A percentile compares a stretch with the other conserved stretches of the same genome.
Evolutionary conservation across 1,140 invertebrate genomes (phyloP).

Genomic region (Harpegnathos saltator): DNA sequence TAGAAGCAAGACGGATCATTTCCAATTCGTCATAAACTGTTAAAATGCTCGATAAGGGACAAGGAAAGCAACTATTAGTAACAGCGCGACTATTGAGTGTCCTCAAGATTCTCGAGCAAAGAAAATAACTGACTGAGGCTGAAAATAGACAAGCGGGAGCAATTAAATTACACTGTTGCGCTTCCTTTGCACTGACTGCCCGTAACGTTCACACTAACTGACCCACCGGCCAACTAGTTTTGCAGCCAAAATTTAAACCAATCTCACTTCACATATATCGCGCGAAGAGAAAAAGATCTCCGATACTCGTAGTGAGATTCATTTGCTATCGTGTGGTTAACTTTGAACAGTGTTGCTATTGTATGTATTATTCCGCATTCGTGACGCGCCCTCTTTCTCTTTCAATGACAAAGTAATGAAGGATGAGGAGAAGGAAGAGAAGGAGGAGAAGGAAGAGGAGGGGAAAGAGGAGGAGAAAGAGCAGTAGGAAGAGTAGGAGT

Average conservation of each 20-base stretch:
- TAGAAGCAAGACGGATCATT: conserved; percentile 1
- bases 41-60: background rate
- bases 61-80: background rate
- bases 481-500: too few species aligned
- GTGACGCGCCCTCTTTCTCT: conserved; percentile 22
- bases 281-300: conserved; percentile 19
- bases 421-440: too few species aligned
- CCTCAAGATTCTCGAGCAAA: background rate
- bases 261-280: background rate
- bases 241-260: conserved; percentile 54
- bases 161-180: conserved; percentile 38
- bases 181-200: too few species aligned
- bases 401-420: too few species aligned
- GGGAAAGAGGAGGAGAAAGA: too few species aligned
- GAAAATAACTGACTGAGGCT: background rate
- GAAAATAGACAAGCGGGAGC: conserved; percentile 32
- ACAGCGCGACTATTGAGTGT: background rate
- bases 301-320: conserved; percentile 19
- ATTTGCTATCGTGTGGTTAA: conserved; percentile 48
- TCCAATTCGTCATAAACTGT: conserved; percentile 5
- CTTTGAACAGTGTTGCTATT: conserved; percentile 54
- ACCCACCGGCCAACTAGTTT: background rate
- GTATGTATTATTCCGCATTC: conserved; percentile 42
- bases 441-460: too few species aligned
- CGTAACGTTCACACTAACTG: too few species aligned